Percentiles rank a stretch among this genome's conserved stretches.
These are phyloP conservation scores for Melanostoma mellinum DNA, from an alignment of 2,888 invertebrate species.

Conservation along the genomic window DNA sequence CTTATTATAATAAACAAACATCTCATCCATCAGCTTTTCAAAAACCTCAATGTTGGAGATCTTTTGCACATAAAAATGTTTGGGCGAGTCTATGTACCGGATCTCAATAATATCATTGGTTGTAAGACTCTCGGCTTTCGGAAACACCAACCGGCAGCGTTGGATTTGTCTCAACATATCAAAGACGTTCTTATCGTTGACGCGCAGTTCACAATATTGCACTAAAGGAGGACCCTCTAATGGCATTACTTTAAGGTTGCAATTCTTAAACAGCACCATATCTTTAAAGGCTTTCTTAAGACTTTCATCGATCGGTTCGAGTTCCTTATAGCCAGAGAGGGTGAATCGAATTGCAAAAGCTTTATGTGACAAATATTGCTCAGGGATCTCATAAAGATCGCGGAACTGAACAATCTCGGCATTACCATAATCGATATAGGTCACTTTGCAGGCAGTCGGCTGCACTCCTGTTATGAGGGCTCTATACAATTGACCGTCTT, in stretches of 20 bases:
- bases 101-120: constrained; percentile 80
- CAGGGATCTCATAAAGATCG: constrained; percentile 89
- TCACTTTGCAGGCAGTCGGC: constrained; percentile 88
- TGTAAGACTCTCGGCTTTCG: constrained; percentile 76
- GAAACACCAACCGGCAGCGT: constrained; percentile 78
- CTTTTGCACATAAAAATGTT: constrained; percentile 89
- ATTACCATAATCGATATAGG: constrained; percentile 92
- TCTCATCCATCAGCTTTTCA: constrained; percentile 86
- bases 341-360: constrained; percentile 90
- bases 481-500: constrained; percentile 87
- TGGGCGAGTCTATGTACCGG: constrained; percentile 84
- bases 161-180: constrained; percentile 78
- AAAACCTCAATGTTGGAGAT: constrained; percentile 85
- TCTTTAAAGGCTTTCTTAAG: constrained; percentile 89
- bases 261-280: constrained; percentile 85
- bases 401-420: constrained; percentile 88
- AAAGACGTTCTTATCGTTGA: constrained; percentile 80
- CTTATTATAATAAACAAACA: constrained; percentile 85
- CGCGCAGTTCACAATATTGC: constrained; percentile 88
- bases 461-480: constrained; percentile 90
- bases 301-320: constrained; percentile 83
- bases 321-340: constrained; percentile 87
- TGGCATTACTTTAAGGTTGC: constrained; percentile 86
- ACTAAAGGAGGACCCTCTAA: constrained; percentile 88
- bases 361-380: constrained; percentile 87